Evolutionary conservation across 2,888 invertebrate species (phyloP), one percentile per base, ranked within the genome.

Genomic region (Agonopterix alstromeriana): DNA sequence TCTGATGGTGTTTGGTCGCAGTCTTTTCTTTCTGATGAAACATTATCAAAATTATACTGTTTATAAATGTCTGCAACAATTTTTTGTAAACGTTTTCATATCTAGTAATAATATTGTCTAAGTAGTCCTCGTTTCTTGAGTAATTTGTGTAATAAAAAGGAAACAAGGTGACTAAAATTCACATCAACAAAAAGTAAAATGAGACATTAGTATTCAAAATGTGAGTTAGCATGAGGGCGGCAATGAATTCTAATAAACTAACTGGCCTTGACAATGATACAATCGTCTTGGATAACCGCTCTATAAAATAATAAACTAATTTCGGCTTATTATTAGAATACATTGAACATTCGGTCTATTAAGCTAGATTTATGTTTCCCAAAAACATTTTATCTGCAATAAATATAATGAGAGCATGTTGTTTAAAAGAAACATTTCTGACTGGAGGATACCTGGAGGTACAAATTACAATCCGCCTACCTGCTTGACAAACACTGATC

Each of bases 241-340:
- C 70, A 73, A 76, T 79, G 79, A 83, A 83, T 83, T 80, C 72
- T 75, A 79, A 81, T 79, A 71, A 74, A 80, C 72, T 67, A 65
- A 77, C 77, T 80, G 79, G 57, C 83, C 83, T 85, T 83, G 82
- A 76, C 77, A 83, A 73, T 82, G 77, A 77, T 77, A 79, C 76
- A 73, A 77, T 73, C 73, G 64, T 69, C 65, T 72, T 74, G 65
- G 61, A 69, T 73, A 72, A 70, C 65, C 63, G 60, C 69, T 68
- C 65, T 69, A 71, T 73, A 71, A 75, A 71, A 72, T 67, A 70
- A 64, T 59, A 55, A 57, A 55, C 52, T 42, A 50, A 38, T 10
- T 27, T 27, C 27, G 27, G 27, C 27, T 27, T 27, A 27, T 27
- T 27, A 27, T 27, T 27, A 27, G 27, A 47, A 49, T 45, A 27